Conservation (phyloP, 2,113 vertebrate species). For the Aegithalos caudatus region DNA sequence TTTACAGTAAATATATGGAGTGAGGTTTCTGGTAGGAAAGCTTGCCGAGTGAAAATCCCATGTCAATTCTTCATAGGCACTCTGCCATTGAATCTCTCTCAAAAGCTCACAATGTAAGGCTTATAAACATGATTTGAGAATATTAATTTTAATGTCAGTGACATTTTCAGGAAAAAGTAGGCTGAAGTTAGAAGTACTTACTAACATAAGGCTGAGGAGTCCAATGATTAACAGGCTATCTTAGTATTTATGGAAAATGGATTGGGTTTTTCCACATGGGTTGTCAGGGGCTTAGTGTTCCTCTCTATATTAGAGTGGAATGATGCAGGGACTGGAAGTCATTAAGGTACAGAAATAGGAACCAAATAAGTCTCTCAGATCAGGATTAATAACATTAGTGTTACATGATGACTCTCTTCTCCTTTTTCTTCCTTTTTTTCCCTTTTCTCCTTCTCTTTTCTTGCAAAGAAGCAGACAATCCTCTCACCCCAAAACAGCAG, state of each 20-base stretch:
- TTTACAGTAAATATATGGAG: background rate
- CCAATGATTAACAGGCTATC: background rate
- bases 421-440: background rate
- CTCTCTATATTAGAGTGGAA: background rate
- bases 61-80: background rate
- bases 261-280: background rate
- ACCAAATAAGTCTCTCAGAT: background rate
- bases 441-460: background rate
- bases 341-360: background rate
- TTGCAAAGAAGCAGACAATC: background rate
- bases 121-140: constrained; percentile 9
- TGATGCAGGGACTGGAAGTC: background rate
- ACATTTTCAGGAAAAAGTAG: constrained; percentile 22
- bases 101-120: background rate
- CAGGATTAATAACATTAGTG: background rate
- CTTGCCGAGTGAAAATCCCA: background rate
- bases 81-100: background rate
- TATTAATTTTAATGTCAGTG: constrained; percentile 1
- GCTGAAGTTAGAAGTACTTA: background rate
- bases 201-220: background rate
- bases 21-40: background rate
- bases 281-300: background rate
- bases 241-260: background rate
- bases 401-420: background rate
- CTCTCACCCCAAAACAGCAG: background rate